Conservation (phyloP, 2,888 invertebrate species). For the Apocheima hispidaria region DNA sequence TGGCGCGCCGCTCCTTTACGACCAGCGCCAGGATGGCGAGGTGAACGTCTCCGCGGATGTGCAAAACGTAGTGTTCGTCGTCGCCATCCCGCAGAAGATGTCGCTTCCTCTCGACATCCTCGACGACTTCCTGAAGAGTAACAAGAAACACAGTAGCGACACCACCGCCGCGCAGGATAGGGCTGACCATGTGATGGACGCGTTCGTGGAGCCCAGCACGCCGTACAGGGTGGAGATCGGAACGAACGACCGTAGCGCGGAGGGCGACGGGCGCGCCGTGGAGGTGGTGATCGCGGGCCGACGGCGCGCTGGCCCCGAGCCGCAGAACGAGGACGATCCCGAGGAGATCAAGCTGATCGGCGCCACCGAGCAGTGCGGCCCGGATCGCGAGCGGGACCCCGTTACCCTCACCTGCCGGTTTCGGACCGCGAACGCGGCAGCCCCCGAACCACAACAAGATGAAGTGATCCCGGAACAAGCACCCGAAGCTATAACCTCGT, state of each 20-base stretch:
- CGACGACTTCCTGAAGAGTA: conserved; percentile 42
- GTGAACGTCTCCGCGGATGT: conserved; percentile 90
- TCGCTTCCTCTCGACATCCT: conserved; percentile 53
- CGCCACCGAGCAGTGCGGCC: conserved; percentile 91
- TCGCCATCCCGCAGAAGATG: conserved; percentile 84
- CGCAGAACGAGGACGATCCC: conserved; percentile 47
- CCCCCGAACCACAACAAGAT: conserved; percentile 12
- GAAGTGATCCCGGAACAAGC: conserved; percentile 38
- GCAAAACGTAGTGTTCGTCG: conserved; percentile 90
- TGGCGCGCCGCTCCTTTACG: conserved; percentile 78
- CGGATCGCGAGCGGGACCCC: conserved; percentile 89
- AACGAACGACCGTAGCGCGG: conserved; percentile 56
- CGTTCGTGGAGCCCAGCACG: conserved; percentile 89
- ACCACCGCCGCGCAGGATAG: conserved; percentile 66
- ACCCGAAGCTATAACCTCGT: conserved; percentile 67
- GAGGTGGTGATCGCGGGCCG: conserved; percentile 76
- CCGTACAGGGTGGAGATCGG: conserved; percentile 90
- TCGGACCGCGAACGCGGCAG: conserved; percentile 6
- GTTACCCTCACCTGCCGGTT: conserved; percentile 86
- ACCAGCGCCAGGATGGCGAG: conserved; percentile 93
- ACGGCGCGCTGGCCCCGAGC: conserved; percentile 60
- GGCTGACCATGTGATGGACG: conserved; percentile 74
- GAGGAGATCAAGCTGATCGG: conserved; percentile 87
- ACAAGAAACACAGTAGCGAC: conserved; percentile 44
- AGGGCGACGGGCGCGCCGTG: conserved; percentile 61